A percentile compares a stretch with the other conserved stretches of the same genome.
These are phyloP conservation scores for Dipodomys stephensi DNA, from an alignment of 2,113 vertebrate species.

Conservation along the genomic window DNA sequence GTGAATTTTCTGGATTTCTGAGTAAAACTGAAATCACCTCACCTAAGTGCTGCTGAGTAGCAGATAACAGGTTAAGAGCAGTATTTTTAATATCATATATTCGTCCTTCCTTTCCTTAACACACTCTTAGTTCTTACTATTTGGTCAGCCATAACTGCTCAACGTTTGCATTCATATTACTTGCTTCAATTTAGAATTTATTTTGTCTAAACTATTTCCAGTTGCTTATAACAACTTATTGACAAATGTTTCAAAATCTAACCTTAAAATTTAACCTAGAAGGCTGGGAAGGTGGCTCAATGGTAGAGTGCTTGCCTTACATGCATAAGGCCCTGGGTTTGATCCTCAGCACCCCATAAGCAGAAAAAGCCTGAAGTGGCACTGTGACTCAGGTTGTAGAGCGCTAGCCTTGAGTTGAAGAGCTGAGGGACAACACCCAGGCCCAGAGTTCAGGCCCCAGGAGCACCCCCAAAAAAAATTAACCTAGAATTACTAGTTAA, in stretches of 20 bases:
- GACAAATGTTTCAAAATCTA: background rate
- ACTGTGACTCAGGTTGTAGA: too few relatives aligned
- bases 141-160: background rate
- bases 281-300: too few relatives aligned
- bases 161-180: background rate
- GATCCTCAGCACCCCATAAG: too few relatives aligned
- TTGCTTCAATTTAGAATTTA: background rate
- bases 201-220: background rate
- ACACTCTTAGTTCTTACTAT: background rate
- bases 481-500: background rate
- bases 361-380: too few relatives aligned
- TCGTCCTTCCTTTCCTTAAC: background rate
- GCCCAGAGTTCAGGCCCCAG: too few relatives aligned
- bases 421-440: too few relatives aligned
- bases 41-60: too few relatives aligned
- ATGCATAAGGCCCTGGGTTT: too few relatives aligned
- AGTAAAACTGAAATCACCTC: background rate
- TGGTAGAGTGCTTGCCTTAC: too few relatives aligned
- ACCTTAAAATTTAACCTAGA: background rate
- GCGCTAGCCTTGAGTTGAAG: too few relatives aligned
- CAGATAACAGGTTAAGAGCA: background rate
- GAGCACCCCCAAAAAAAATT: background rate
- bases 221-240: background rate
- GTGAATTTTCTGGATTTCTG: background rate
- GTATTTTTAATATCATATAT: background rate